Evolutionary conservation across 2,113 vertebrate genomes (phyloP).

Genomic region (Zingel zingel): DNA sequence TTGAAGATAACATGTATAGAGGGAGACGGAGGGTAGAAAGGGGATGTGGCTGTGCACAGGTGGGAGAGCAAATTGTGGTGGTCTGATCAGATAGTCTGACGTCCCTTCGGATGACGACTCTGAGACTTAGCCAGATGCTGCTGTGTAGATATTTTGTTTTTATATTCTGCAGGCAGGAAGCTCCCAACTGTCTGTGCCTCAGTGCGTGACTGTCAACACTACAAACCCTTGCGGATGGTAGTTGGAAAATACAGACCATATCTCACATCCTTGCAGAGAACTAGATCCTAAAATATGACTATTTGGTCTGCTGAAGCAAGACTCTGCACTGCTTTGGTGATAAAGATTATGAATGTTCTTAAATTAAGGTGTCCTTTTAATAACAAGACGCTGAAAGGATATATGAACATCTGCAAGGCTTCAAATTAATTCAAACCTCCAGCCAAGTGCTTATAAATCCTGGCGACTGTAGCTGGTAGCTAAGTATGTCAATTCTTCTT

Average conservation of each 20-base stretch:
- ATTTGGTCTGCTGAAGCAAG: constrained; percentile 10
- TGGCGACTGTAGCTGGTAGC: constrained; percentile 42
- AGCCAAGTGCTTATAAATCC: constrained; percentile 72
- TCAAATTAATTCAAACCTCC: constrained; percentile 63
- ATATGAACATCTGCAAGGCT: constrained; percentile 65
- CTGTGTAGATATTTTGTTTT: constrained; percentile 45
- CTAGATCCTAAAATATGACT: constrained; percentile 11
- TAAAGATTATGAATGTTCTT: constrained; percentile 21
- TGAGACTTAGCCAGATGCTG: constrained; percentile 60
- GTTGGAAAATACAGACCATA: neutral
- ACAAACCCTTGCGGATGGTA: constrained; percentile 18
- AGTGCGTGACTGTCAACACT: constrained; percentile 29
- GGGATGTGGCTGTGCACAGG: neutral
- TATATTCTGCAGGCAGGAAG: constrained; percentile 23
- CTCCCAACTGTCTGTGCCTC: constrained; percentile 32
- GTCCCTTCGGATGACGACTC: constrained; percentile 37
- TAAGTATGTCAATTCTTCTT: constrained; percentile 67
- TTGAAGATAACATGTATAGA: constrained; percentile 53
- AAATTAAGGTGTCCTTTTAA: constrained; percentile 47
- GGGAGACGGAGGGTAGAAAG: neutral
- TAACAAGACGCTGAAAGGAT: constrained; percentile 41
- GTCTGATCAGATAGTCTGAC: constrained; percentile 11
- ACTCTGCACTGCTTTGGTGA: constrained; percentile 1
- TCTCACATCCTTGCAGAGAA: neutral
- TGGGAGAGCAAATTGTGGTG: neutral